phyloP scores from a whole-genome alignment of 2,888 invertebrate genomes.

The Parochlus steinenii region DNA sequence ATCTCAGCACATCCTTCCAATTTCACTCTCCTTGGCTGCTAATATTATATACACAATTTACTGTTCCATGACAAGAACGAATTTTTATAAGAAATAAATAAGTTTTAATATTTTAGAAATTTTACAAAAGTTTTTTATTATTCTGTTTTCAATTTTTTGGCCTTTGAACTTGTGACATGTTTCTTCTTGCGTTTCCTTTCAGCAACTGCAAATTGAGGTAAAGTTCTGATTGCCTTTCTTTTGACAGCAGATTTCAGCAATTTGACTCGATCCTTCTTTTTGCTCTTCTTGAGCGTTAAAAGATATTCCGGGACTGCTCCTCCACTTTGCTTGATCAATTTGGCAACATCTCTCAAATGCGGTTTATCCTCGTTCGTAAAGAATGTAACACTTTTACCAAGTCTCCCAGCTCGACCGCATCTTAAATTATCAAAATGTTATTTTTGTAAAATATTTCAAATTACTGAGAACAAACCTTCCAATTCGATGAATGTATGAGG shows the following conservation, averaged over 20 bases:
- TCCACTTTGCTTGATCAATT: constrained; percentile 78
- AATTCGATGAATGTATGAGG: constrained; percentile 79
- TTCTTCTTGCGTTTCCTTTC: constrained; percentile 26
- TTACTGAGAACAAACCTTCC: constrained; percentile 31
- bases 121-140: too few relatives aligned
- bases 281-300: constrained; percentile 53
- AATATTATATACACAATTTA: too few relatives aligned
- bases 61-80: too few relatives aligned
- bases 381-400: constrained; percentile 81
- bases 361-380: constrained; percentile 82
- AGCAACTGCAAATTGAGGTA: constrained; percentile 28
- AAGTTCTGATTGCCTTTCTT: constrained; percentile 52
- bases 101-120: too few relatives aligned
- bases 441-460: too few relatives aligned
- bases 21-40: too few relatives aligned
- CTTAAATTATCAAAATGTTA: too few relatives aligned
- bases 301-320: constrained; percentile 86
- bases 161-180: too few relatives aligned
- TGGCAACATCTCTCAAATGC: constrained; percentile 78
- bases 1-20: too few relatives aligned
- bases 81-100: too few relatives aligned
- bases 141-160: too few relatives aligned
- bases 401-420: constrained; percentile 83
- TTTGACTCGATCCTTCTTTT: constrained; percentile 40
- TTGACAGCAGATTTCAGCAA: constrained; percentile 42